Percentiles rank a stretch among this genome's conserved stretches.
Evolutionary conservation across 2,113 vertebrate genomes (phyloP).

Genomic region (Cololabis saira): DNA sequence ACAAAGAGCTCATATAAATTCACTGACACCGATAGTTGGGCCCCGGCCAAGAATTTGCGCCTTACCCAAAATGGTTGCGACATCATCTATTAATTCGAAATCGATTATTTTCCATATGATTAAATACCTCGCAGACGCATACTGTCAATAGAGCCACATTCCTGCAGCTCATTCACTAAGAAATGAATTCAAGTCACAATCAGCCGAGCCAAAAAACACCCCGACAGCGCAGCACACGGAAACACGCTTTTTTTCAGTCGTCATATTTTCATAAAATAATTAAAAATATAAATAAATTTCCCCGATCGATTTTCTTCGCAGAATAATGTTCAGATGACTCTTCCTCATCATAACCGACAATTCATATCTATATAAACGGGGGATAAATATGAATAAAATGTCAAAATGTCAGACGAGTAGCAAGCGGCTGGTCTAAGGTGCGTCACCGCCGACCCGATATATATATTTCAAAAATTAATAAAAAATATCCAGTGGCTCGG

Average conservation of each 20-base stretch:
- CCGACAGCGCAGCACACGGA: constrained; percentile 77
- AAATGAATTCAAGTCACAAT: constrained; percentile 90
- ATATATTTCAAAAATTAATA: constrained; percentile 86
- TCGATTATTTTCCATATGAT: constrained; percentile 53
- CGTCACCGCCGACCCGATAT: constrained; percentile 68
- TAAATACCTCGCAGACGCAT: constrained; percentile 56
- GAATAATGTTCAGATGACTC: constrained; percentile 68
- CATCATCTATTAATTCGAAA: constrained; percentile 65
- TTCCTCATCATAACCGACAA: constrained; percentile 88
- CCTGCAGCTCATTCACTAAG: constrained; percentile 83
- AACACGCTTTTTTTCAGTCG: constrained; percentile 86
- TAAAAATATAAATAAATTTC: constrained; percentile 90
- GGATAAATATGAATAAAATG: constrained; percentile 65
- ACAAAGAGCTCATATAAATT: constrained; percentile 64
- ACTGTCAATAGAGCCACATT: constrained; percentile 81
- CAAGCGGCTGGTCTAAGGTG: constrained; percentile 52
- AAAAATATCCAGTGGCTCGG: constrained; percentile 81
- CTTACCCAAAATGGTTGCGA: constrained; percentile 69
- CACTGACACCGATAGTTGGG: constrained; percentile 73
- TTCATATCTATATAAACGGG: constrained; percentile 73
- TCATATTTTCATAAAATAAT: constrained; percentile 98
- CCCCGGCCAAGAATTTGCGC: constrained; percentile 69
- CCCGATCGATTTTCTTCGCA: constrained; percentile 58
- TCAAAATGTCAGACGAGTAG: constrained; percentile 64
- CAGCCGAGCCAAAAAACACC: constrained; percentile 78